Evolutionary conservation across 2,888 invertebrate genomes (phyloP).

Genomic region (Bruchidius siliquastri): DNA sequence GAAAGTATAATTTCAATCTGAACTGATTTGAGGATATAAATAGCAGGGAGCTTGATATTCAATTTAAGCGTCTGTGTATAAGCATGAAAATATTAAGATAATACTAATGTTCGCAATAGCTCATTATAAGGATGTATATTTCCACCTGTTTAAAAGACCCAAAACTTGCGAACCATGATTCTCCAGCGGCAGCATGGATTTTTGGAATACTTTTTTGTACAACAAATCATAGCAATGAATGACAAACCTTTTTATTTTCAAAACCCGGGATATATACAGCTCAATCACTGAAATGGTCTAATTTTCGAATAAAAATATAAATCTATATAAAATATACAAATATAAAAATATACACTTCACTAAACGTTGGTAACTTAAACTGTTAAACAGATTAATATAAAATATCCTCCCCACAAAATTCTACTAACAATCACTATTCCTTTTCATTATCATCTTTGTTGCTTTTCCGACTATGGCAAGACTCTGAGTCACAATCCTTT

Average conservation of each 20-base stretch:
- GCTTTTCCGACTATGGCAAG: slow-evolving; percentile 31
- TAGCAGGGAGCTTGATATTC: no score
- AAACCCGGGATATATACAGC: background rate
- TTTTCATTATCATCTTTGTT: slow-evolving; percentile 29
- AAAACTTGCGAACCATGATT: no score
- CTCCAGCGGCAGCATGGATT: no score
- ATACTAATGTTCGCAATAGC: no score
- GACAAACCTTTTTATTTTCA: background rate
- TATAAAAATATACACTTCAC: background rate
- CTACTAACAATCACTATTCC: background rate
- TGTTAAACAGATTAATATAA: background rate
- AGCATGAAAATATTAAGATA: no score
- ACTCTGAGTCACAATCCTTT: slow-evolving; percentile 33
- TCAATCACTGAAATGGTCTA: background rate
- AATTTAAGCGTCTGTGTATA: no score
- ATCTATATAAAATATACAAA: background rate
- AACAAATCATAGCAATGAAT: background rate
- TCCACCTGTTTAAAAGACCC: no score
- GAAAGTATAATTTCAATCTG: no score
- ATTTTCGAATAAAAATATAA: background rate
- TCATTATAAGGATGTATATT: no score
- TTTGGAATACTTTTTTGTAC: background rate
- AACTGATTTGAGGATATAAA: no score
- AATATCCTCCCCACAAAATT: background rate
- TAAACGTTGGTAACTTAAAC: background rate